Conservation (phyloP, 2,113 vertebrate species). For the Neomonachus schauinslandi region DNA sequence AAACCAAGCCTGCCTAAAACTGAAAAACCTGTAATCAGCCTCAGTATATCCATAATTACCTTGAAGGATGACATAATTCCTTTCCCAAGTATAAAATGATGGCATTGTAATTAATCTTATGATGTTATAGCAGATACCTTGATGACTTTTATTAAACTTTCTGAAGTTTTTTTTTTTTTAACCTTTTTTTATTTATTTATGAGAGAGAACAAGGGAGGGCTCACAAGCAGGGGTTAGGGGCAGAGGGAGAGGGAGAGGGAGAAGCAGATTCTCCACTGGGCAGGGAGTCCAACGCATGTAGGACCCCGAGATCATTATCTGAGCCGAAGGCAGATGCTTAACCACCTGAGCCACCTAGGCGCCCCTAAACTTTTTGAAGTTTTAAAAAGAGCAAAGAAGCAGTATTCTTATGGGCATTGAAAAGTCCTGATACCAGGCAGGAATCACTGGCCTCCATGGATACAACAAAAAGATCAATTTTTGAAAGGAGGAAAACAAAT, state of each 20-base stretch:
- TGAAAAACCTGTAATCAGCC: background rate
- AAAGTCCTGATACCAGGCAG: background rate
- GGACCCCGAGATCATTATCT: no score
- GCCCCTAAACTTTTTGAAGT: background rate
- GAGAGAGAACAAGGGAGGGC: no score
- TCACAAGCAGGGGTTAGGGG: no score
- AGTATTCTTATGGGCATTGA: background rate
- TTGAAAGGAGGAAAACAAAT: background rate
- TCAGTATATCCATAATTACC: background rate
- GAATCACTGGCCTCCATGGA: background rate
- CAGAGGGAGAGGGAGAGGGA: no score
- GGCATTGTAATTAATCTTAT: background rate
- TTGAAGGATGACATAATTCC: background rate
- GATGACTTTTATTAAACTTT: background rate
- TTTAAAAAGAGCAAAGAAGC: background rate
- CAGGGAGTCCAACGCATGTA: no score
- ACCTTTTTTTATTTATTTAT: no score
- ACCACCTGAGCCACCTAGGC: no score
- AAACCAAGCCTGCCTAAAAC: background rate
- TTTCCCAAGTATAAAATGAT: background rate
- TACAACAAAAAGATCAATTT: background rate
- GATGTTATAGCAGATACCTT: background rate
- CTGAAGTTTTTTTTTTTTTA: no score
- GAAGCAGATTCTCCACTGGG: no score
- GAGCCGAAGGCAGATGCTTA: no score